These are phyloP conservation scores for Thalassarche chlororhynchos DNA, from an alignment of 2,113 vertebrate species.

Conservation along the genomic window DNA sequence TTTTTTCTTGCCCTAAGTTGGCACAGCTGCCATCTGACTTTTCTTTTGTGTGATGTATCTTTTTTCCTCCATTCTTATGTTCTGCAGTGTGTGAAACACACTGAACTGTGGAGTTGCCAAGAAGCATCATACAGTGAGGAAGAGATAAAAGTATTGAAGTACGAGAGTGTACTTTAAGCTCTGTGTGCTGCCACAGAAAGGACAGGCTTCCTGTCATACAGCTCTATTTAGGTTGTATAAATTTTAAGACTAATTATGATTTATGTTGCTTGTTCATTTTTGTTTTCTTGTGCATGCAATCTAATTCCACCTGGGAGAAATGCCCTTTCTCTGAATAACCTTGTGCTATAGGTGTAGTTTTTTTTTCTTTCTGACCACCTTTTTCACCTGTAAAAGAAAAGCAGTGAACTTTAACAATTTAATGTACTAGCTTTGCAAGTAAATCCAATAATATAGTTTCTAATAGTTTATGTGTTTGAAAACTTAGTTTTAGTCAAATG, in stretches of 20 bases:
- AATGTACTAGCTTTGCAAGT: not conserved
- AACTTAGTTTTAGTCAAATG: not conserved
- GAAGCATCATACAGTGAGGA: not conserved
- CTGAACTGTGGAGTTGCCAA: slow-evolving; percentile 35
- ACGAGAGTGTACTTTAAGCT: not conserved
- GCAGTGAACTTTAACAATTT: not conserved
- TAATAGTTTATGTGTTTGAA: not conserved
- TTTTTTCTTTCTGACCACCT: not conserved
- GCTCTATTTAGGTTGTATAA: not conserved
- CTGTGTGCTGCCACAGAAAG: not conserved
- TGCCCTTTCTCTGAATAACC: not conserved
- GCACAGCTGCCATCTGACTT: slow-evolving; percentile 11
- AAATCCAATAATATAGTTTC: not conserved
- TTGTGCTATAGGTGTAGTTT: not conserved
- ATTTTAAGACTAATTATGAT: not conserved
- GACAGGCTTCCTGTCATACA: not conserved
- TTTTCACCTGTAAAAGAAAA: not conserved
- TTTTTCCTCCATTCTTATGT: not conserved
- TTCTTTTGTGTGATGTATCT: not conserved
- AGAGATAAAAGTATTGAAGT: slow-evolving; percentile 29
- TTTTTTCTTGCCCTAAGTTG: not conserved
- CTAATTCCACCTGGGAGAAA: not conserved
- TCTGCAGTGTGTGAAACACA: slow-evolving; percentile 1
- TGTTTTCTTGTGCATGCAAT: not conserved
- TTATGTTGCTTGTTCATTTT: not conserved